Evolutionary conservation across 2,888 invertebrate genomes (phyloP), one percentile per base, ranked within the genome.

Genomic region (Drosophila bunnanda): DNA sequence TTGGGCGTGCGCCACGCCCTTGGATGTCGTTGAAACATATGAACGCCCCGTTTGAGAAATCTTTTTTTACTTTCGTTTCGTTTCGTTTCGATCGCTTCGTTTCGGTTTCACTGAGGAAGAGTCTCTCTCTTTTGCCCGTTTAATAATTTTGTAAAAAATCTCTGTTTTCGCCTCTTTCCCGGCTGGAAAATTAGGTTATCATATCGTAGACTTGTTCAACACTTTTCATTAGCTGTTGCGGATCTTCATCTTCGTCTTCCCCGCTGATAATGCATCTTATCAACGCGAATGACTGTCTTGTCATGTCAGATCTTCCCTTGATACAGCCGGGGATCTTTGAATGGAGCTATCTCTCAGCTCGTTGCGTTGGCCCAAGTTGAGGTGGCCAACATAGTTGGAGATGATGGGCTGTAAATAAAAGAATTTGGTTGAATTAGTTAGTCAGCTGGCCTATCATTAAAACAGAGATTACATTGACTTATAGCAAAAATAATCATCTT

Each of bases 241-340:
- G 79, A 82, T 90, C 89, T 79, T 91, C 91, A 88, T 91, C 91
- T 84, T 91, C 91, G 88, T 91, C 91, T 80, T 90, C 91, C 88
- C 80, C 91, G 88, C 82, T 91, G 85, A 90, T 90, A 89, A 68
- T 87, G 86, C 91, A 90, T 90, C 82, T 89, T 89, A 88, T 87
- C 88, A 87, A 78, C 76, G 82, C 78, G 65, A 81, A 68, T 64
- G 80, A 80, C 68, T 86, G 78, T 70, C 78, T 79, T 56, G 79
- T 80, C 90, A 90, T 90, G 72, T 76, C 81, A 81, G 61, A 69
- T 54, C 30, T 54, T 65, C 17, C 25, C 64, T 73, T 52, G 41
- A 12, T 61, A 48, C 20, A 52, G 38, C 28, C 43, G 20, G n/a
- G 60, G 28, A 41, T 43, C 28, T 28, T 20, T 41, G 34, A 60